phyloP scores from a whole-genome alignment of 2,797 vertebrate genomes.

The Antrozous pallidus region DNA sequence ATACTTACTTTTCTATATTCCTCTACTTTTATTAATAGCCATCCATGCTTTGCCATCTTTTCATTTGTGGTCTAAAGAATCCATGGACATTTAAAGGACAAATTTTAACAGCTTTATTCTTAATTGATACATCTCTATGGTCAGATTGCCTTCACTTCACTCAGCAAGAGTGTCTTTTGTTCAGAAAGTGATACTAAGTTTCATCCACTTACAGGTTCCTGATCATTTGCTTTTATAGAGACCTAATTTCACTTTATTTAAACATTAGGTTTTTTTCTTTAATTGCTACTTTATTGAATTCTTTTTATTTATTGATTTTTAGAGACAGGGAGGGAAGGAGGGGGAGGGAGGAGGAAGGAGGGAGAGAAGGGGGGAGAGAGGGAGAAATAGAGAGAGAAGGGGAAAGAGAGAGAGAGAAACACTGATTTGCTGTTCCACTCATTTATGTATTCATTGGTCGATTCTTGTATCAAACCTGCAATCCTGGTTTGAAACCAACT shows the following conservation, averaged over 20 bases:
- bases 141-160: neutral
- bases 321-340: neutral
- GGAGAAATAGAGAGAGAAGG: too few relatives aligned
- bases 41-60: neutral
- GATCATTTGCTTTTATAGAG: neutral
- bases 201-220: neutral
- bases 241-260: constrained; percentile 1
- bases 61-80: neutral
- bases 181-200: neutral
- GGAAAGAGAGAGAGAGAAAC: neutral
- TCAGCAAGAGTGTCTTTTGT: too few relatives aligned
- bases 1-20: neutral
- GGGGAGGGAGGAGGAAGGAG: too few relatives aligned
- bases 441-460: too few relatives aligned
- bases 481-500: neutral
- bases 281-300: neutral
- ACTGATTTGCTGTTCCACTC: neutral
- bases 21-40: neutral
- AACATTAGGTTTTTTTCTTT: neutral
- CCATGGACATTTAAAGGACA: neutral
- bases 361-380: accelerated
- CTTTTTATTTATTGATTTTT: neutral
- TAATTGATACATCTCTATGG: neutral
- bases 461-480: neutral
- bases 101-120: neutral